Evolutionary conservation across 2,888 invertebrate genomes (phyloP).

Genomic region (Trichacis sp.): DNA sequence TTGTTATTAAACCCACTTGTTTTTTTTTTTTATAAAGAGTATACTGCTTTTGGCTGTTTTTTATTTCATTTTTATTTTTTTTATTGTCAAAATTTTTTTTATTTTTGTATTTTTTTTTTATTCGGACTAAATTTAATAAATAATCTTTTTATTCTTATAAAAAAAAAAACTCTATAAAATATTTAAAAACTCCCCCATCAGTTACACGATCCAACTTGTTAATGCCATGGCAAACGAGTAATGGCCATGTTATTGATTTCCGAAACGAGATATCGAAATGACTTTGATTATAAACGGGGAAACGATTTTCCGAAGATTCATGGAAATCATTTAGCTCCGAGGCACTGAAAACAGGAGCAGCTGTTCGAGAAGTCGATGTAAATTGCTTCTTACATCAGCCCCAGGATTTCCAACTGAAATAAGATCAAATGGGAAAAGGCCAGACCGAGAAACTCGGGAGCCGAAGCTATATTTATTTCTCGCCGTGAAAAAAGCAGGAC

Average conservation of each 20-base stretch:
- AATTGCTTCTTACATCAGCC: slow-evolving; percentile 42
- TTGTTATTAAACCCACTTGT: no score
- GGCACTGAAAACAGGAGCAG: slow-evolving; percentile 28
- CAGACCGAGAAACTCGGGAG: background rate
- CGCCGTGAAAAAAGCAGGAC: background rate
- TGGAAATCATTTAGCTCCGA: slow-evolving; percentile 32
- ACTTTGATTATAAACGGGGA: slow-evolving; percentile 37
- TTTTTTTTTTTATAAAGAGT: no score
- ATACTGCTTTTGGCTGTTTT: no score
- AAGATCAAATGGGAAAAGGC: slow-evolving; percentile 18
- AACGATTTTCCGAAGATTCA: slow-evolving; percentile 39
- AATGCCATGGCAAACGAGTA: no score
- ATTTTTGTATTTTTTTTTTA: no score
- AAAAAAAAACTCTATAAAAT: no score
- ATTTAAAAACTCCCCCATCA: no score
- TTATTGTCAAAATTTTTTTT: no score
- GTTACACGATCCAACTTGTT: no score
- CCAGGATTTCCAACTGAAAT: slow-evolving; percentile 32
- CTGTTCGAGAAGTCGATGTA: slow-evolving; percentile 42
- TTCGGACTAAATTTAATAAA: no score
- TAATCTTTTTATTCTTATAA: no score
- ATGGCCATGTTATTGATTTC: background rate
- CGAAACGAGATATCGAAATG: background rate
- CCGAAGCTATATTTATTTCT: background rate
- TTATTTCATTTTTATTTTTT: no score